Evolutionary conservation across 2,888 invertebrate species (phyloP).

Genomic region (Exephanes ischioxanthus): DNA sequence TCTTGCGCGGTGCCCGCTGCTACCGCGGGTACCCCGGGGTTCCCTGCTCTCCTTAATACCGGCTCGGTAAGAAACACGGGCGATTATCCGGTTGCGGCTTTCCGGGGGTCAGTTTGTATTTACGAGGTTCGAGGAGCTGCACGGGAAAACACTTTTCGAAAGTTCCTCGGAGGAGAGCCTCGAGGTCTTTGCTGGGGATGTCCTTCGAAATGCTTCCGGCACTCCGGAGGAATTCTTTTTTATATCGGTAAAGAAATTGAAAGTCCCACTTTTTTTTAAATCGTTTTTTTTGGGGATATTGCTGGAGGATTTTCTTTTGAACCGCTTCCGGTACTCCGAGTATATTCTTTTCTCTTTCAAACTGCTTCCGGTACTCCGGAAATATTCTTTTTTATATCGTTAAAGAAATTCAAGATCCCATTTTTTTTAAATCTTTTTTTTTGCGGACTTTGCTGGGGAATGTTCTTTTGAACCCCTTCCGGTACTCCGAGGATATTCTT

Average conservation of each 20-base stretch:
- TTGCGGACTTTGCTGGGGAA: not conserved
- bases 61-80: conserved; percentile 74
- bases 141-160: not conserved
- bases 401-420: not conserved
- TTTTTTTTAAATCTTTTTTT: too few relatives aligned
- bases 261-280: too few relatives aligned
- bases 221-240: not conserved
- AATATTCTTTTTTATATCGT: not conserved
- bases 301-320: not conserved
- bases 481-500: not conserved
- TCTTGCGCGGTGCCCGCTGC: conserved; percentile 57
- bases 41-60: conserved; percentile 54
- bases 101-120: conserved; percentile 48
- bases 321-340: not conserved
- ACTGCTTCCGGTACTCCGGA: not conserved
- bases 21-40: conserved; percentile 27
- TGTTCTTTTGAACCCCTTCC: not conserved
- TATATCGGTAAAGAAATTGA: not conserved
- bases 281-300: too few relatives aligned
- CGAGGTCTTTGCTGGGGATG: not conserved
- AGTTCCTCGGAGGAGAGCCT: not conserved
- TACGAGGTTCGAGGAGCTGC: not conserved
- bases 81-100: conserved; percentile 76
- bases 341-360: not conserved
- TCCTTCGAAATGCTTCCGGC: not conserved